Evolutionary conservation across 2,113 vertebrate genomes (phyloP).

Genomic region (Seriola aureovittata): DNA sequence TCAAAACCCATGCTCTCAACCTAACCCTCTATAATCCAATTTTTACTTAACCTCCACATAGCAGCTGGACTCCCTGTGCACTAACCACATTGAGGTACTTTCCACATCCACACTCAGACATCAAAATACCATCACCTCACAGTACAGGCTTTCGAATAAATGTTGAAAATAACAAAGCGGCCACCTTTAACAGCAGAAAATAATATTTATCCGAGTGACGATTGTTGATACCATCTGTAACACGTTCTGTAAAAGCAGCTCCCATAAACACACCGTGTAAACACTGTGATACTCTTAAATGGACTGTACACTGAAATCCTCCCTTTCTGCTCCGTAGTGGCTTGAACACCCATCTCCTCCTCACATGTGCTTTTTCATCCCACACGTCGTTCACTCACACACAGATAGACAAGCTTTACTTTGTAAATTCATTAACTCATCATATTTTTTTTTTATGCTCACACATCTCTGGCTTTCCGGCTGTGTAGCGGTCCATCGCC

Average conservation of each 20-base stretch:
- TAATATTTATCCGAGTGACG: conserved; percentile 76
- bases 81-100: conserved; percentile 64
- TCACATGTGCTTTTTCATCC: conserved; percentile 55
- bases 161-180: conserved; percentile 73
- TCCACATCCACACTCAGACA: conserved; percentile 60
- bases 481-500: neutral
- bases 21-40: conserved; percentile 71
- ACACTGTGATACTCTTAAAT: conserved; percentile 74
- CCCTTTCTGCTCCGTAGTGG: conserved; percentile 13
- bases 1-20: conserved; percentile 66
- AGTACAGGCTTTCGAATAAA: conserved; percentile 68
- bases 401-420: conserved; percentile 9
- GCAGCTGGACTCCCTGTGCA: conserved; percentile 68
- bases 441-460: neutral
- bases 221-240: conserved; percentile 70
- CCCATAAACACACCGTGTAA: conserved; percentile 77
- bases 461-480: neutral
- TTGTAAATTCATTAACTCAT: conserved; percentile 18
- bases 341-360: conserved; percentile 16
- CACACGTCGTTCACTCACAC: conserved; percentile 29
- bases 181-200: conserved; percentile 74
- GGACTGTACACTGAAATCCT: conserved; percentile 44
- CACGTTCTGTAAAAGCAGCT: conserved; percentile 76
- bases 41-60: conserved; percentile 61
- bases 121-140: conserved; percentile 76